Evolutionary conservation across 2,888 invertebrate species (phyloP).

Genomic region (Lepidochrysops patricia): DNA sequence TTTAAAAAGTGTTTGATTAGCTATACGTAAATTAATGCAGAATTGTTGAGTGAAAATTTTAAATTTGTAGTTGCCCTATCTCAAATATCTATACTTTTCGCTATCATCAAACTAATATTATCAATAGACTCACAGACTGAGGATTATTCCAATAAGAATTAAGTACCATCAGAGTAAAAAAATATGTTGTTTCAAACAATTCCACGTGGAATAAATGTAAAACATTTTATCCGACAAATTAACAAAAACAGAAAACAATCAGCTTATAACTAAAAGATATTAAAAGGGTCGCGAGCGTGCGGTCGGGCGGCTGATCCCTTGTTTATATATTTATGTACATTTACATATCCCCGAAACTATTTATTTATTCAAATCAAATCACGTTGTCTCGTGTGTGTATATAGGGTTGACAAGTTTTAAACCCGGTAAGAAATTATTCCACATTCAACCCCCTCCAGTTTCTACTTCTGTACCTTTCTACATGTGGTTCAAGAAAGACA

Average conservation of each 20-base stretch:
- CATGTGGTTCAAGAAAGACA: too few relatives aligned
- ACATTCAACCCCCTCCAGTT: neutral
- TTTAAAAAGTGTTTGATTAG: too few relatives aligned
- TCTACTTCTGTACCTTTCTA: too few relatives aligned
- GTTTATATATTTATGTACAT: constrained; percentile 19
- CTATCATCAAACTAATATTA: too few relatives aligned
- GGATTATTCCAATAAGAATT: too few relatives aligned
- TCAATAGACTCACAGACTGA: too few relatives aligned
- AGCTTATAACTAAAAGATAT: constrained; percentile 4
- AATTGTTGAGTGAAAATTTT: too few relatives aligned
- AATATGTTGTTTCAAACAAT: neutral
- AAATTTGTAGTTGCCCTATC: too few relatives aligned
- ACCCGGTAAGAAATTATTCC: neutral
- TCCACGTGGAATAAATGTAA: neutral
- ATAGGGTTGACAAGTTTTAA: neutral
- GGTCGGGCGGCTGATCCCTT: constrained; percentile 13
- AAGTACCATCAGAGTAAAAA: neutral
- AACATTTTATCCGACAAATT: neutral
- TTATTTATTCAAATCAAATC: constrained; percentile 40
- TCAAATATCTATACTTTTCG: too few relatives aligned
- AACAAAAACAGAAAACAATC: constrained; percentile 9
- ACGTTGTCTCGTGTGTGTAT: constrained; percentile 28
- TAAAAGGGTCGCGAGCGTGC: constrained; percentile 7
- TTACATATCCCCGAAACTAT: constrained; percentile 31
- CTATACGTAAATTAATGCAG: too few relatives aligned